phyloP scores from a whole-genome alignment of 2,888 invertebrate genomes.

The Yponomeuta evonymella region DNA sequence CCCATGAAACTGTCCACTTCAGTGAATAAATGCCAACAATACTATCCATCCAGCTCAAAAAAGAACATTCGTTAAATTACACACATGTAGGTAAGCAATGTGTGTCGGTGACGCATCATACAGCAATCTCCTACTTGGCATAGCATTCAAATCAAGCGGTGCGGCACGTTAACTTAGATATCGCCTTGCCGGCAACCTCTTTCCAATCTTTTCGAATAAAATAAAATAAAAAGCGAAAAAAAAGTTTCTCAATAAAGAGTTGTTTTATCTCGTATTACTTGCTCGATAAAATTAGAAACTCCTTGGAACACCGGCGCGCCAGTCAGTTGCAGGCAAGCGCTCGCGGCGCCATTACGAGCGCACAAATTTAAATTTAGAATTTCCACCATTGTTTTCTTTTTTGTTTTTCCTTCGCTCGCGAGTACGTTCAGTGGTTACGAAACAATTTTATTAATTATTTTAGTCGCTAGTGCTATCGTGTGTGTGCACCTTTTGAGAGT shows the following conservation, averaged over 20 bases:
- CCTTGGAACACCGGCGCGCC: not conserved
- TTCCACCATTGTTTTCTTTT: constrained; percentile 40
- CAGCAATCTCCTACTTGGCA: constrained; percentile 1
- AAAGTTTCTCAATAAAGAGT: constrained; percentile 62
- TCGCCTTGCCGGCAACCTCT: constrained; percentile 7
- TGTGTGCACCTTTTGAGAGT: constrained; percentile 32
- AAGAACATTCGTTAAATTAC: constrained; percentile 11
- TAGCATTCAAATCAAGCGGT: constrained; percentile 9
- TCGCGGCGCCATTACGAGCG: constrained; percentile 33
- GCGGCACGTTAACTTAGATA: constrained; percentile 1
- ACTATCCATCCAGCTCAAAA: constrained; percentile 8
- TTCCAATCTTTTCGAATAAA: constrained; percentile 25
- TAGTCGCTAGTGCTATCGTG: constrained; percentile 46
- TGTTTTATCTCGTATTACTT: constrained; percentile 73
- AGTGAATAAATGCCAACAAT: constrained; percentile 13
- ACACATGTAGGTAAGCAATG: constrained; percentile 4
- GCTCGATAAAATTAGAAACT: constrained; percentile 69
- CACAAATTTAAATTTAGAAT: constrained; percentile 34
- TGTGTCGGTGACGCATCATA: constrained; percentile 8
- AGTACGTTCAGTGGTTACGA: constrained; percentile 40
- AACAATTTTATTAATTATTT: constrained; percentile 38
- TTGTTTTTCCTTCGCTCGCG: constrained; percentile 32
- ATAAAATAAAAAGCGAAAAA: constrained; percentile 35
- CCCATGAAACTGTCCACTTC: constrained; percentile 13
- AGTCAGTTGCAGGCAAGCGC: constrained; percentile 38